Base-by-base conservation (phyloP, 2,797 vertebrate species). In the Sebastes jordani region DNA sequence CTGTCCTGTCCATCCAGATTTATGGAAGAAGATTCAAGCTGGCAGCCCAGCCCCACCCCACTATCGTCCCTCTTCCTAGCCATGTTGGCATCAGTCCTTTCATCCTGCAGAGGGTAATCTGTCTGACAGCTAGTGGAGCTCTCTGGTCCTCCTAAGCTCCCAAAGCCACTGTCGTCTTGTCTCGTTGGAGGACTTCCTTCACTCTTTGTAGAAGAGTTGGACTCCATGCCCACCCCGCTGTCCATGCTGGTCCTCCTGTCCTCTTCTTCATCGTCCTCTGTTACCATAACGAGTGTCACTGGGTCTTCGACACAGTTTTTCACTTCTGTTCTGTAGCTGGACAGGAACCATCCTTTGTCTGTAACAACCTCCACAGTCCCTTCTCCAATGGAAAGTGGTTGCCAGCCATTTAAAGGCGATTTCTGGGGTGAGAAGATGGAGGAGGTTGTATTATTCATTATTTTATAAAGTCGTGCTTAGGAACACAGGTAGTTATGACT, bases 151-250 rank as follows among this genome's bases (percentile, higher is more conserved):
- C 90, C 94, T 58, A 95, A 72, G 78, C 95, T 96, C 54, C 86
- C 95, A 55, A 89, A 96, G 22, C 95, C 96, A 2, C 96, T 96
- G 90, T 96, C 96, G 7, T 95, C 94, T 59, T 85, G 92, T 70
- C 63, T 86, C 7, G 8, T 73, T 8, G 23, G 58, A 6, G 76
- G 68, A 55, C n/a, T 77, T 46, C 20, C 71, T 55, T 11, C 18
- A 0, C 52, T 74, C 7, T 54, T 84, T 11, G 70, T 20, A 0
- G 63, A 42, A 7, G 87, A 71, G 27, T 78, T 78, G 56, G 86
- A 61, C 59, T 80, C 85, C 20, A 93, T 65, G 85, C 86, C 87
- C 22, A 96, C 82, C 0, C 95, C 94, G 1, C 95, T 96, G 86
- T 96, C 95, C 72, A 92, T 63, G 75, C 95, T 95, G 7, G 80